Evolutionary conservation across 2,888 invertebrate species (phyloP), one percentile per base, ranked within the genome.

Genomic region (Clusia tigrina): DNA sequence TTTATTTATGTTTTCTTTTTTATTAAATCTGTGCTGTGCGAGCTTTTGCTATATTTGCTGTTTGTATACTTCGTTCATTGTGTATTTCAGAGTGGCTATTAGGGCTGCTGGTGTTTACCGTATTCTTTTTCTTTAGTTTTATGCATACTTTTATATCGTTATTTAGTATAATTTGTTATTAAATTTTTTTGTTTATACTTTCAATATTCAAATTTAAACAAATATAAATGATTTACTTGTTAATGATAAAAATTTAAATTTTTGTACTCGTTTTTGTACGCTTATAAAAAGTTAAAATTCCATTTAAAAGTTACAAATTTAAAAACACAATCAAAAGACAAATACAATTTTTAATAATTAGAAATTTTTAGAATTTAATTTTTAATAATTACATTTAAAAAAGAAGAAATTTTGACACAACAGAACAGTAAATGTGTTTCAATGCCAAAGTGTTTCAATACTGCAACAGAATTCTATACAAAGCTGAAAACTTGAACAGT

Each of bases 301-400:
- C 3, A n/a, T n/a, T n/a, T n/a, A n/a, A n/a, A n/a, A n/a, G n/a
- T n/a, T 57, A 24, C 18, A 17, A 9, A 9, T 42, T 1, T 24
- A 54, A 3, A 54, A 54, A 18, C 12, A 10, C 6, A 54, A 24
- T 6, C 20, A 24, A 71, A 73, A 70, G 71, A 69, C 74, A 73
- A 74, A 69, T 74, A 73, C 71, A 71, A 73, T 74, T 76, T 73
- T n/a, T n/a, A n/a, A n/a, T n/a, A n/a, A n/a, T n/a, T n/a, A n/a
- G n/a, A n/a, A n/a, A n/a, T n/a, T n/a, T n/a, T n/a, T n/a, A n/a
- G n/a, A n/a, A n/a, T n/a, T n/a, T n/a, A n/a, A n/a, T n/a, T n/a
- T n/a, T n/a, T n/a, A n/a, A n/a, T n/a, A n/a, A n/a, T n/a, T n/a
- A n/a, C n/a, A n/a, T n/a, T n/a, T n/a, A n/a, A n/a, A n/a, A n/a